Conservation (phyloP, 2,888 invertebrate genomes). For the Scaptodrosophila latifasciaeformis region DNA sequence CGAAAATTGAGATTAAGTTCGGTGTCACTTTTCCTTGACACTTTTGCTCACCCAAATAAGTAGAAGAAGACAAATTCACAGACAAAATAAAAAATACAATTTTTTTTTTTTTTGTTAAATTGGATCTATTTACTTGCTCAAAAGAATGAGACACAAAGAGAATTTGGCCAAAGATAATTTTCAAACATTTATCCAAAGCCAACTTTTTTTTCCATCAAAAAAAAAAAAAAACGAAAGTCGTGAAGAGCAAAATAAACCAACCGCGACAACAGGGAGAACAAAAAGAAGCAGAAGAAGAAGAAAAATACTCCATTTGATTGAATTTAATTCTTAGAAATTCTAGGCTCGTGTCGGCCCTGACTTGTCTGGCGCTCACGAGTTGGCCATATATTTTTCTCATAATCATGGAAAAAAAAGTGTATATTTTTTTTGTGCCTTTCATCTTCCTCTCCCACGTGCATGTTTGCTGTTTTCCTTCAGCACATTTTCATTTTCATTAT, state of each 20-base stretch:
- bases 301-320: slow-evolving; percentile 25
- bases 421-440: too few relatives aligned
- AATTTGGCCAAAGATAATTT: slow-evolving; percentile 47
- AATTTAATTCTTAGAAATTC: slow-evolving; percentile 32
- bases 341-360: too few relatives aligned
- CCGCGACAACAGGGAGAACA: slow-evolving; percentile 5
- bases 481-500: slow-evolving; percentile 4
- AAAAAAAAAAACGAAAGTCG: neutral
- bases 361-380: too few relatives aligned
- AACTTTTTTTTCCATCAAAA: neutral
- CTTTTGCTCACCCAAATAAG: too few relatives aligned
- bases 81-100: neutral
- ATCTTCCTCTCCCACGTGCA: too few relatives aligned
- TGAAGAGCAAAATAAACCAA: neutral
- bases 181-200: slow-evolving; percentile 18
- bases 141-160: slow-evolving; percentile 8
- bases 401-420: too few relatives aligned
- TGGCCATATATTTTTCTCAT: too few relatives aligned
- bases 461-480: too few relatives aligned
- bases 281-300: neutral
- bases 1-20: neutral
- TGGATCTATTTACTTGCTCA: slow-evolving; percentile 24
- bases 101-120: slow-evolving; percentile 20
- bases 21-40: neutral
- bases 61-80: too few relatives aligned